Evolutionary conservation across 2,797 vertebrate genomes (phyloP).

Genomic region (Myripristis murdjan): DNA sequence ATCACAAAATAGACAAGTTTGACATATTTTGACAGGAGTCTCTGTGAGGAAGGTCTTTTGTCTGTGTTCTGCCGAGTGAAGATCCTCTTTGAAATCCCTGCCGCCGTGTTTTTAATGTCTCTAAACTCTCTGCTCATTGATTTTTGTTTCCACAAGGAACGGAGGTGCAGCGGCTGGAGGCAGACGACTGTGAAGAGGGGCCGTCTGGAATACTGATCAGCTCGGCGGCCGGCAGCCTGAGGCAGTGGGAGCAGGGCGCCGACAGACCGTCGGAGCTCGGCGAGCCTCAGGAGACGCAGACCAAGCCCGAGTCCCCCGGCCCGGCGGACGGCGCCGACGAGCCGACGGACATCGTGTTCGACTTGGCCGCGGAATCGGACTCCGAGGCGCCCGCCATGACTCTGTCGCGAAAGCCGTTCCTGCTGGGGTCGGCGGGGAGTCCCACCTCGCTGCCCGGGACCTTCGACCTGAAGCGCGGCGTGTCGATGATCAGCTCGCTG

Average conservation of each 20-base stretch:
- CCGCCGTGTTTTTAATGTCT: neutral
- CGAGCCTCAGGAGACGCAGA: neutral
- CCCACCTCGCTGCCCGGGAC: conserved; percentile 31
- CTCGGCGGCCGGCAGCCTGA: neutral
- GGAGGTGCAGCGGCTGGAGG: conserved; percentile 17
- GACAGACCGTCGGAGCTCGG: neutral
- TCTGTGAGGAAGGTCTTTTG: too few relatives aligned
- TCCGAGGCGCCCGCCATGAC: conserved; percentile 3
- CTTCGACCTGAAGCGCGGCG: conserved; percentile 41
- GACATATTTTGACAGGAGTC: too few relatives aligned
- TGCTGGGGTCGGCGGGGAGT: conserved; percentile 31
- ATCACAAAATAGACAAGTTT: too few relatives aligned
- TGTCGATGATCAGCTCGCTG: conserved; percentile 32
- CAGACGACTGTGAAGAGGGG: conserved; percentile 38
- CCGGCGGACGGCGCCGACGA: conserved; percentile 6
- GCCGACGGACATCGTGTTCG: conserved; percentile 42
- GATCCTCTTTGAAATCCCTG: too few relatives aligned
- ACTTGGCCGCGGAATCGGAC: conserved; percentile 53
- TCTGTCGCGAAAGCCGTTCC: conserved; percentile 22
- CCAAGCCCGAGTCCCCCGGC: conserved; percentile 41
- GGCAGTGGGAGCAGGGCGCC: conserved; percentile 54
- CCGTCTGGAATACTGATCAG: conserved; percentile 9
- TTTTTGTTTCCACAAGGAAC: conserved; percentile 47
- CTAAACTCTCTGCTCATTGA: neutral
- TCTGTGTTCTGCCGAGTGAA: too few relatives aligned